Base-by-base conservation (phyloP, 64 coral and sea anemone species). In the Orbicella faveolata region DNA sequence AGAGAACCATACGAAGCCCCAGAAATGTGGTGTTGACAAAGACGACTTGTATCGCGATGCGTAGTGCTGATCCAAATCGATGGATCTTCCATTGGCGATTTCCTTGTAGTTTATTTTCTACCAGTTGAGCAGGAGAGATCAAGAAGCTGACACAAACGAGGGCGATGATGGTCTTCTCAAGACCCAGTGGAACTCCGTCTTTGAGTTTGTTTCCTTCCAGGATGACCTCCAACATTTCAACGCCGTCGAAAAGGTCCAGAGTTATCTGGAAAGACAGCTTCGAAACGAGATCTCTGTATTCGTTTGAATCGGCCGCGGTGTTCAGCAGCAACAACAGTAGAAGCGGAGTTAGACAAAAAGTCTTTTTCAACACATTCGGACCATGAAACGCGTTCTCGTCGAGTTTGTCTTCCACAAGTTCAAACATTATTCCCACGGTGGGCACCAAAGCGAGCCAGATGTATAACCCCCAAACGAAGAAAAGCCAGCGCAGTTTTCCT, bases 241-340 rank as follows among this genome's bases (percentile, higher is more conserved):
- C 62, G 13, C 62, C 52, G 79, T 95, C 94, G 30, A 92, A 95
- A 0, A 95, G 57, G 26, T 95, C 79, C 33, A 95, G 6, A 15
- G 79, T 79, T 2, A 89, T 92, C 1, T 36, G 25, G 7, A 76
- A 11, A 0, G 57, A 92, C 0, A 92, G 26, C 35, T 62, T 52
- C 44, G 41, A 23, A 10, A 92, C 66, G 9, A 57, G 10, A 4
- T 89, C 88, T 9, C 2, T 13, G 20, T 85, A 63, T 0, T 15
- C 12, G 12, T 3, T 48, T 1, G 74, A 44, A 34, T 83, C 67
- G 6, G 41, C 17, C 51, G 84, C 74, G 7, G 79, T 95, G 37
- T 12, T 89, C 6, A 95, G 12, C 0, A 95, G 74, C 10, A 95
- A 36, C 59, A 95, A 64, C 34, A 82, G 59, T 37, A 95, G 25